Base-by-base conservation (phyloP, 2,797 vertebrate genomes). In the Salarias fasciatus region DNA sequence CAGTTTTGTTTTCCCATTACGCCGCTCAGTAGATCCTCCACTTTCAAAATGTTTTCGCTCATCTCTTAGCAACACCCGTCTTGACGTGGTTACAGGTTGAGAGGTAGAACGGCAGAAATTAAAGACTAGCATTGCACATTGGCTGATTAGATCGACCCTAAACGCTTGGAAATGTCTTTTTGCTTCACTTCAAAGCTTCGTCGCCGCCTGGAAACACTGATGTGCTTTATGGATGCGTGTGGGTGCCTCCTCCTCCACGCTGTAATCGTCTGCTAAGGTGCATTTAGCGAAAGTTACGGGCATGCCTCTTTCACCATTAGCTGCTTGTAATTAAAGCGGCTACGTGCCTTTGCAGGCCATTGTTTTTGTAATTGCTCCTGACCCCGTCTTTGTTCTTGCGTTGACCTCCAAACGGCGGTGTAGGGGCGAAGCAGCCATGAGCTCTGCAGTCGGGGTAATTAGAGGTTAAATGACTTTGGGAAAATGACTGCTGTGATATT, bases 301-400 rank as follows among this genome's bases (percentile, higher is more conserved):
- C 57, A 58, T 45, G 47, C 18, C 31, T 47, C 80, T 77, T 65
- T 2, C n/a, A 62, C 53, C 56, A 51, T 65, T 59, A 55, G 31
- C 35, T 9, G 59, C 31, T 31, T 82, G 61, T 88, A 86, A 88
- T 90, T 89, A 85, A 83, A 86, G 70, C 42, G 9, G 50, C 62
- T 46, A 37, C 60, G 57, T 69, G 65, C 74, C 72, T 85, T 69
- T 64, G 70, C 36, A 51, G 79, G 48, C 85, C 61, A 71, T 81
- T 88, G 83, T 83, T 83, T 90, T 82, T 63, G 63, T 72, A 89
- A 89, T 85, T 83, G 77, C 75, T 73, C 45, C 9, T 62, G 80
- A 73, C 76, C 81, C 49, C 53, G 15, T 48, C 41, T 73, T 76
- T 69, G 74, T 75, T 76, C 55, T 46, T 48, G 29, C 41, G 43